These are phyloP conservation scores for Semaprochilodus insignis DNA, from an alignment of 2,797 vertebrate species.

Conservation along the genomic window DNA sequence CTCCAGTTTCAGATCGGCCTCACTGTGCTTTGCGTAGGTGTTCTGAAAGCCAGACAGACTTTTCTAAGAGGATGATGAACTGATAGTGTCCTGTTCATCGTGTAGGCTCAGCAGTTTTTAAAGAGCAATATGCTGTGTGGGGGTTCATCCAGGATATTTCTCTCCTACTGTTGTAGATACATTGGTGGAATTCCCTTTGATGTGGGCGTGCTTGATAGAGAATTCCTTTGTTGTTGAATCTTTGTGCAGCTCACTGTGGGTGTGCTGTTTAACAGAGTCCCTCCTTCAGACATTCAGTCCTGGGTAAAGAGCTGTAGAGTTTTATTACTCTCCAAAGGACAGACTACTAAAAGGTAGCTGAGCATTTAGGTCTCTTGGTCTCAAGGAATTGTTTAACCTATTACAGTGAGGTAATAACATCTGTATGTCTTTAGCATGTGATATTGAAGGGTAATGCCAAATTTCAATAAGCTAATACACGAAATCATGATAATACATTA, in stretches of 20 bases:
- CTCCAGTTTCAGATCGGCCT: conserved; percentile 33
- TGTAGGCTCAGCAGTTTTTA: not conserved
- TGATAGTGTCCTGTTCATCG: not conserved
- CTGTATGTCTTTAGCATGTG: no score
- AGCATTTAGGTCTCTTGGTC: not conserved
- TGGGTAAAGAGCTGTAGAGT: no score
- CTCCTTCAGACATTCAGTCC: not conserved
- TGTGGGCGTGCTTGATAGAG: not conserved
- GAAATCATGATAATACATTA: no score
- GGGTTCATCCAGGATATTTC: not conserved
- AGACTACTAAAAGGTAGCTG: not conserved
- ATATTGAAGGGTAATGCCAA: no score
- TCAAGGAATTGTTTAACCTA: no score
- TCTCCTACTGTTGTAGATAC: not conserved
- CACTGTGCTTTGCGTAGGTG: conserved; percentile 25
- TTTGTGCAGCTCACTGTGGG: not conserved
- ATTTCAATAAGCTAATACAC: no score
- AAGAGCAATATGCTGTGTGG: not conserved
- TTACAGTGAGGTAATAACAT: no score
- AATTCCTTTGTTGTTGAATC: not conserved
- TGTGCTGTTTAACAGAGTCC: not conserved
- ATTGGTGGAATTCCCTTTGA: not conserved
- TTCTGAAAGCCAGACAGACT: conserved; percentile 25
- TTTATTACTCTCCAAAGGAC: not conserved
- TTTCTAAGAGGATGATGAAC: conserved; percentile 31